phyloP scores from a whole-genome alignment of 1,140 invertebrate genomes.

The Hypothenemus hampei region DNA sequence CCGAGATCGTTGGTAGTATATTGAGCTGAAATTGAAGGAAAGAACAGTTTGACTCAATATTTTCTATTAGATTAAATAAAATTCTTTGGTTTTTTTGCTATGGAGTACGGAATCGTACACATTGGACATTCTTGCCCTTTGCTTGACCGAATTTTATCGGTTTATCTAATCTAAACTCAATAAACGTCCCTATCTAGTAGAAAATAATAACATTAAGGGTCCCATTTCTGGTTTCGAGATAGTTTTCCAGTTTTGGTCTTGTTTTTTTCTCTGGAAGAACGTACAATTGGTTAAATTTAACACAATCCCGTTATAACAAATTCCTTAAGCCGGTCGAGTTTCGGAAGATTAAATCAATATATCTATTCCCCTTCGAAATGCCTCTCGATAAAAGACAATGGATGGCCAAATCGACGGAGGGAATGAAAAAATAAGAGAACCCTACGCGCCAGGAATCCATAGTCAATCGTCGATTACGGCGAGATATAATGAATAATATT shows the following conservation, averaged over 20 bases:
- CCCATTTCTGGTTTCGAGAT: not conserved
- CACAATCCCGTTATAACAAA: conserved; percentile 15
- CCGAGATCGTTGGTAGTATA: conserved; percentile 41
- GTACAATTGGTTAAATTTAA: conserved; percentile 15
- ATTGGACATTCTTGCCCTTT: too few relatives aligned
- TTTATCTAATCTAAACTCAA: too few relatives aligned
- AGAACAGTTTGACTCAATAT: not conserved
- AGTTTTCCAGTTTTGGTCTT: not conserved
- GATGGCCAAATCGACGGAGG: conserved; percentile 42
- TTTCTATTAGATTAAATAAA: too few relatives aligned
- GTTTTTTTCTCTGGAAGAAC: not conserved
- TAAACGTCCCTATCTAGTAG: too few relatives aligned
- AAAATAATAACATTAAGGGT: too few relatives aligned
- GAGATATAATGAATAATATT: conserved; percentile 37
- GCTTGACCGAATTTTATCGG: too few relatives aligned
- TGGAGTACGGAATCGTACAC: too few relatives aligned
- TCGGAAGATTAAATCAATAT: conserved; percentile 22
- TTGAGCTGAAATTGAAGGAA: conserved; percentile 36
- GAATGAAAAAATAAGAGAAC: conserved; percentile 42
- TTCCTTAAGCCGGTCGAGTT: conserved; percentile 19
- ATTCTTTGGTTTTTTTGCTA: too few relatives aligned
- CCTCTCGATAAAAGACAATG: conserved; percentile 41
- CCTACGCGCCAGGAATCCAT: conserved; percentile 37
- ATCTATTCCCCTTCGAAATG: conserved; percentile 20
- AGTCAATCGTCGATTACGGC: conserved; percentile 5